These are phyloP conservation scores for Pseudobourletiella spinata DNA, from an alignment of 1,140 invertebrate species.

Conservation along the genomic window DNA sequence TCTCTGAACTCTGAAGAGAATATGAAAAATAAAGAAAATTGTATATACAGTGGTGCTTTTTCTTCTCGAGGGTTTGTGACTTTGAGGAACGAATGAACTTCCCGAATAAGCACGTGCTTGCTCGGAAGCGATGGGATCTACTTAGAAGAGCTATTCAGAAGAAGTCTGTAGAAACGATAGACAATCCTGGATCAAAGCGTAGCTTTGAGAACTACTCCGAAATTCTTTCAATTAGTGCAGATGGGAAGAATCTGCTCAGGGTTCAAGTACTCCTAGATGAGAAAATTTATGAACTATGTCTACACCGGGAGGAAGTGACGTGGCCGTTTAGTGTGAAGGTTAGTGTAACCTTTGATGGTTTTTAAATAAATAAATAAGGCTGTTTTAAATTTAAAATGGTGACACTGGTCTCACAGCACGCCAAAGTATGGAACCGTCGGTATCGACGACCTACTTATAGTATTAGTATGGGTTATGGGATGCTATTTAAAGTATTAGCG, in stretches of 20 bases:
- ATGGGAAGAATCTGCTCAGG: background rate
- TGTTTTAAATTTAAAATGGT: no score
- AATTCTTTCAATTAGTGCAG: background rate
- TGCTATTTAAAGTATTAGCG: no score
- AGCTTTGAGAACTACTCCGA: constrained; percentile 13
- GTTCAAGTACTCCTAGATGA: background rate
- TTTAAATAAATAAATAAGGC: no score
- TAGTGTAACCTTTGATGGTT: no score
- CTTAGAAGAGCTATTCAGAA: constrained; percentile 55
- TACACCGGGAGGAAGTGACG: background rate
- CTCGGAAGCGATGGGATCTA: constrained; percentile 58
- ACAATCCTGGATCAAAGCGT: constrained; percentile 13
- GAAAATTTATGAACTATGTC: background rate
- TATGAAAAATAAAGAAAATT: no score
- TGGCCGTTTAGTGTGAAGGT: background rate
- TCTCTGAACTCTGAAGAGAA: no score
- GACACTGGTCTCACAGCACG: no score
- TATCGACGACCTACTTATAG: no score
- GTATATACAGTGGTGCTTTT: no score
- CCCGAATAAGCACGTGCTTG: constrained; percentile 35
- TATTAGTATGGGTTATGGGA: no score
- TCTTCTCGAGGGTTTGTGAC: no score
- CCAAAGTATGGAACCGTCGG: no score
- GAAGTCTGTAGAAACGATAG: constrained; percentile 13
- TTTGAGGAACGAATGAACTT: background rate